Evolutionary conservation across 2,113 vertebrate species (phyloP), one percentile per base, ranked within the genome.

Genomic region (Climacteris rufus): DNA sequence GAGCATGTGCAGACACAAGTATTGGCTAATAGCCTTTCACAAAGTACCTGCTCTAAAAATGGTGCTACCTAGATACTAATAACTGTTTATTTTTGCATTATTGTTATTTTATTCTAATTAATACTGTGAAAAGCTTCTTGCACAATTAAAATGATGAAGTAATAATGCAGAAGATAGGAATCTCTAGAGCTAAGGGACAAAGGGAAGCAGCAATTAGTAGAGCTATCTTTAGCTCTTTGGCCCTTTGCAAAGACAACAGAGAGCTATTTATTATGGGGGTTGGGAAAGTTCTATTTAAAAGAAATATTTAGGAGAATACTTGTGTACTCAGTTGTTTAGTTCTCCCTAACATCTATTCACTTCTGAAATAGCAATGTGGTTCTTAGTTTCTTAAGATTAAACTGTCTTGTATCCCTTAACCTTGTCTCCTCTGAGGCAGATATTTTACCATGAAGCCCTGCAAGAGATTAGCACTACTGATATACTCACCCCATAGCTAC

Each of bases 171-270:
- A 89, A 81, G 44, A 53, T 60, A 69, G 76, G 80, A 92, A 77
- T 92, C 64, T 92, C 76, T 45, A 39, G 86, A 86, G 70, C 76
- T 84, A 57, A 92, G 91, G 68, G 83, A 94, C 85, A 87, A 89
- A 90, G 65, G 44, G 76, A 95, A 89, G 65, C 20, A 90, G 94
- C 88, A 97, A 90, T 96, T 89, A 96, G 88, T 37, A 52, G 56
- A 92, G 57, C 92, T 94, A 90, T 95, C 94, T 94, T 96, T 93
- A 95, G 83, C 45, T 95, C 88, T 93, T 94, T 90, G 83, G 90
- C 80, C 83, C 93, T 95, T 94, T 76, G 83, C 86, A 94, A 96
- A 83, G 90, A 94, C 90, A 96, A 83, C n/a, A 83, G 80, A 91
- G 42, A 94, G 57, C 56, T 92, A 22, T 83, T 92, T 89, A 86